Evolutionary conservation across 2,113 vertebrate species (phyloP).

Genomic region (Gallinago jamesoni): DNA sequence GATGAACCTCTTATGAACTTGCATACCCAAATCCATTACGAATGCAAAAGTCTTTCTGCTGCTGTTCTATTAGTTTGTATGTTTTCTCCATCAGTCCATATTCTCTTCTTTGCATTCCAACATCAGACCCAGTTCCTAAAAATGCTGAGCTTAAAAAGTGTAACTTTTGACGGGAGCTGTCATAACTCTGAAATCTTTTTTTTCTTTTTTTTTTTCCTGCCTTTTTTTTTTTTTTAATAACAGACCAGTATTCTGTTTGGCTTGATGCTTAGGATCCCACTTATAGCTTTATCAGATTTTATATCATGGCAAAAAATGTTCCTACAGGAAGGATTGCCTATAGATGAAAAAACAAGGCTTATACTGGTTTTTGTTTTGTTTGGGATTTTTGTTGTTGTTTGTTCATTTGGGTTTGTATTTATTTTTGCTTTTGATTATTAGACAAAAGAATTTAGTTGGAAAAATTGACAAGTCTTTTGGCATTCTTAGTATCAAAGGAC

Average conservation of each 20-base stretch:
- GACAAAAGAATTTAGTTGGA: neutral
- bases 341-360: neutral
- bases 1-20: neutral
- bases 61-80: neutral
- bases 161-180: neutral
- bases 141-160: accelerated
- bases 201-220: neutral
- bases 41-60: neutral
- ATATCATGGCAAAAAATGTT: neutral
- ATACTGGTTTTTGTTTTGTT: neutral
- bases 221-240: neutral
- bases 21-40: neutral
- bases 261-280: neutral
- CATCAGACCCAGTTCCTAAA: neutral
- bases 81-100: neutral
- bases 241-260: neutral
- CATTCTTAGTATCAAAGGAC: neutral
- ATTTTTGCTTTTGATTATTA: neutral
- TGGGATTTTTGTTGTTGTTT: neutral
- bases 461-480: neutral
- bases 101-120: neutral
- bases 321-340: neutral
- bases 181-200: neutral
- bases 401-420: neutral
- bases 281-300: neutral